Percentiles rank a stretch among this genome's conserved stretches.
These are phyloP conservation scores for Theretra japonica DNA, from an alignment of 2,888 invertebrate species.

Conservation along the genomic window DNA sequence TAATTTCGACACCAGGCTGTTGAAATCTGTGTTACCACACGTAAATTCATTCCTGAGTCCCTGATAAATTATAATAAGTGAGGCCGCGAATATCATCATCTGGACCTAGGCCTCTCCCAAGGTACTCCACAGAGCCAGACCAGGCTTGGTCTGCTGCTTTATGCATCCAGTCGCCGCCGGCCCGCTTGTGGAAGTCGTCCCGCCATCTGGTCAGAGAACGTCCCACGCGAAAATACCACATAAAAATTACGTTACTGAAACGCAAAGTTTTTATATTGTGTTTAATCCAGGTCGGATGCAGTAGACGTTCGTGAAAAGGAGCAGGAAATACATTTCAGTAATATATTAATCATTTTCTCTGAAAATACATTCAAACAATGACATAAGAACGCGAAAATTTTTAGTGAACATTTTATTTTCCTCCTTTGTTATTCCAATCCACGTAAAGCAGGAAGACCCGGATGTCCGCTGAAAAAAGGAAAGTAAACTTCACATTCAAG, in stretches of 20 bases:
- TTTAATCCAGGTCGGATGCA: not conserved
- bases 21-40: no score
- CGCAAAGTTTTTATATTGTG: not conserved
- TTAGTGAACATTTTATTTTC: slow-evolving; percentile 21
- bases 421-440: slow-evolving; percentile 24
- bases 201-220: no score
- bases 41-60: no score
- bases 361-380: slow-evolving; percentile 6
- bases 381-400: not conserved
- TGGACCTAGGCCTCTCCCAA: no score
- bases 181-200: no score
- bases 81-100: no score
- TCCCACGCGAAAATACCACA: not conserved
- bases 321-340: not conserved
- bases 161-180: no score
- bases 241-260: not conserved
- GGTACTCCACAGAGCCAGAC: no score
- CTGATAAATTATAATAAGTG: no score
- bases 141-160: no score
- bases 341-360: not conserved
- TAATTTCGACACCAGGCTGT: no score
- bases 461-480: slow-evolving; percentile 15
- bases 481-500: slow-evolving; percentile 3
- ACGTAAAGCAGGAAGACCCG: slow-evolving; percentile 22
- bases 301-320: not conserved